Evolutionary conservation across 1,140 invertebrate genomes (phyloP).

Genomic region (Pseudomyrmex gracilis): DNA sequence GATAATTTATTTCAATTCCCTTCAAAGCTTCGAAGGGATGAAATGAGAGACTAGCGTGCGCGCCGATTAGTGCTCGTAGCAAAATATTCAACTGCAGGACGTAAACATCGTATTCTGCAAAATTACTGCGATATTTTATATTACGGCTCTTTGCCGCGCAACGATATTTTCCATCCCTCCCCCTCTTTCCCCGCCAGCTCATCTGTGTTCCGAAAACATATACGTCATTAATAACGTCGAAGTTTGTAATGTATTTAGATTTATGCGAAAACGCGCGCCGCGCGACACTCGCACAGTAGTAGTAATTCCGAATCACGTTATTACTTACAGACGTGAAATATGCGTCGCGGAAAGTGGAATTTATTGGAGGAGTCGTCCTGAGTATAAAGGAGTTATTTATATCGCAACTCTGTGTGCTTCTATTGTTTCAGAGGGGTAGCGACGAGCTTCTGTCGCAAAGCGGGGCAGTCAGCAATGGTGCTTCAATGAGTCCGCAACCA

Average conservation of each 20-base stretch:
- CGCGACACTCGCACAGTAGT: background rate
- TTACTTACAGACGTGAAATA: slow-evolving; percentile 28
- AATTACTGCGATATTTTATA: background rate
- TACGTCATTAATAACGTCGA: slow-evolving; percentile 11
- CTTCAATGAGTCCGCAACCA: slow-evolving; percentile 91
- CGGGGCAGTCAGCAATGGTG: slow-evolving; percentile 96
- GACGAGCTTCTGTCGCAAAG: slow-evolving; percentile 97
- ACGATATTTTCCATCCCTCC: no score
- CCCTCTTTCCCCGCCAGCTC: no score
- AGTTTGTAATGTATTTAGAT: background rate
- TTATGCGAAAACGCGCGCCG: background rate
- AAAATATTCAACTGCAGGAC: background rate
- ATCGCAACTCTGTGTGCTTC: slow-evolving; percentile 56
- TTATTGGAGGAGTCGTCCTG: slow-evolving; percentile 14
- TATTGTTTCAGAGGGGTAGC: slow-evolving; percentile 95
- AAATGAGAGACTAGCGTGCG: slow-evolving; percentile 9
- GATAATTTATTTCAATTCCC: slow-evolving; percentile 55
- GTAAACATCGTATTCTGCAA: background rate
- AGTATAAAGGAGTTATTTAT: slow-evolving; percentile 16
- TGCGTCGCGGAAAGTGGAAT: slow-evolving; percentile 6
- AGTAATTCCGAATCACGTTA: slow-evolving; percentile 22
- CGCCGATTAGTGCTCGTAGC: slow-evolving; percentile 17
- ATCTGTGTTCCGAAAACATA: background rate
- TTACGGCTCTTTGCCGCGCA: background rate
- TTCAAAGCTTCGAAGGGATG: slow-evolving; percentile 12